These are phyloP conservation scores for Paramisgurnus dabryanus DNA, from an alignment of 2,113 vertebrate species.

Conservation along the genomic window DNA sequence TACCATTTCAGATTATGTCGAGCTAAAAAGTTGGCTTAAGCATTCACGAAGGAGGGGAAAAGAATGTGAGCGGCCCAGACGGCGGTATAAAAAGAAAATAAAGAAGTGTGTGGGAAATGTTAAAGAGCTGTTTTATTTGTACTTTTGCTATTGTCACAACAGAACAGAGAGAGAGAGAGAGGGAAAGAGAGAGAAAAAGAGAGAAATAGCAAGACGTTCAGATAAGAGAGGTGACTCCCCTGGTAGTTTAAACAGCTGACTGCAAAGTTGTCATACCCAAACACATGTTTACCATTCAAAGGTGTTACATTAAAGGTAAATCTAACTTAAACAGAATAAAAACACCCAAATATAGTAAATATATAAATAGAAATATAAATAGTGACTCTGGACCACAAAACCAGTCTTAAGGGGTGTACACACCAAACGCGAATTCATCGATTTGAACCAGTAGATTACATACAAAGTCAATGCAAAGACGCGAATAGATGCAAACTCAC, in stretches of 20 bases:
- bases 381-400: too few relatives aligned
- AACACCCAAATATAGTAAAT: too few relatives aligned
- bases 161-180: conserved; percentile 43
- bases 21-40: conserved; percentile 74
- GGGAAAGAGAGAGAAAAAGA: conserved; percentile 63
- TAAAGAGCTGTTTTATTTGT: conserved; percentile 59
- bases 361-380: too few relatives aligned
- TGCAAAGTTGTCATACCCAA: conserved; percentile 5
- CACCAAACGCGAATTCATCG: too few relatives aligned
- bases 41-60: conserved; percentile 52
- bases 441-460: too few relatives aligned
- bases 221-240: too few relatives aligned
- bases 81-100: conserved; percentile 32
- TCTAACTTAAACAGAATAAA: neutral
- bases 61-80: neutral
- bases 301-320: neutral
- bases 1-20: conserved; percentile 78
- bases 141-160: conserved; percentile 22
- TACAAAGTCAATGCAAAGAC: too few relatives aligned
- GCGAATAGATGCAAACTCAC: too few relatives aligned
- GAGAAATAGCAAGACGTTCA: neutral
- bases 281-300: neutral
- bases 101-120: conserved; percentile 29
- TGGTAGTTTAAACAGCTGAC: conserved; percentile 26
- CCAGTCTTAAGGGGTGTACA: too few relatives aligned